Evolutionary conservation across 2,888 invertebrate genomes (phyloP), one percentile per base, ranked within the genome.

Genomic region (Trissolcus japonicus): DNA sequence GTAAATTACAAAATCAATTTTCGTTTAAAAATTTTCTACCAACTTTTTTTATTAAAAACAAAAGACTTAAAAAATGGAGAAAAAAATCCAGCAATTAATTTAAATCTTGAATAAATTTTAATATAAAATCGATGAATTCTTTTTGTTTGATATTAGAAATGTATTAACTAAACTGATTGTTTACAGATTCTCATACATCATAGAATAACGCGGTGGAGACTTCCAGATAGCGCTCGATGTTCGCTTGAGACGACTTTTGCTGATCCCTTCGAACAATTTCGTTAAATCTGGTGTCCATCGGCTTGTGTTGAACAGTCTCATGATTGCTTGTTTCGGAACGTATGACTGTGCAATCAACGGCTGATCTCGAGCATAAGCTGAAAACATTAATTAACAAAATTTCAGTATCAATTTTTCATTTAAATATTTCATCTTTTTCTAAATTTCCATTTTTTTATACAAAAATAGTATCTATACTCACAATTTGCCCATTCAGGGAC

Each of bases 221-320:
- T 92, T 91, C 95, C 95, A 95, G 63, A 93, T 91, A 50, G 94
- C 94, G 82, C 94, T 94, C 0, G 94, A 95, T 46, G 94, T 94
- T 50, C 95, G 91, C 86, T 93, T 92, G 82, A 94, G 90, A 48
- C 91, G 90, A 55, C 90, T 90, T 57, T 92, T 91, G 87, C 93
- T 93, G 79, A 94, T 93, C 76, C 90, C 89, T 43, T 93, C 92
- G 90, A 95, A 95, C 56, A 95, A 91, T 76, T 91, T 91, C 67
- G 91, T 89, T 75, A 95, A 90, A 90, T 95, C 93, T 0, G 93
- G 93, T 2, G 92, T 91, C 86, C 86, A 88, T 63, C 83, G 86
- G 50, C 79, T 83, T 0, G 85, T 80, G 56, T 86, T 85, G 89
- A 94, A 95, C 86, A 94, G 90, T 25, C 90, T 90, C 84, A 92